phyloP scores from a whole-genome alignment of 2,888 invertebrate genomes.

The Meteorus cinctellus region DNA sequence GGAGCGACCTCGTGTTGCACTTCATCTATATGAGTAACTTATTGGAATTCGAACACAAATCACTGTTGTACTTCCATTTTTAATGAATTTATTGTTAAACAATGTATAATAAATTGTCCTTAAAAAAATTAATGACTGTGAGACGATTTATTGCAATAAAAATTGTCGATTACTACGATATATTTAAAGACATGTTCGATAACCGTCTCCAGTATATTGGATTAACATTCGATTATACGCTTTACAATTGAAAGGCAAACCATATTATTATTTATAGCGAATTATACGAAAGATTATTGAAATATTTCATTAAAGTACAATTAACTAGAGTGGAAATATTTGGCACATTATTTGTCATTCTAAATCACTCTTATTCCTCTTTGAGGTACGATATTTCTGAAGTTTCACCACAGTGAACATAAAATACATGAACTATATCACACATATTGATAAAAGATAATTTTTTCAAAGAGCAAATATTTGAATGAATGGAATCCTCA shows the following conservation, averaged over 20 bases:
- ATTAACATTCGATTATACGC: conserved; percentile 15
- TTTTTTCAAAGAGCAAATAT: no score
- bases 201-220: not conserved
- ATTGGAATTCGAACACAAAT: not conserved
- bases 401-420: not conserved
- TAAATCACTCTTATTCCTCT: conserved; percentile 8
- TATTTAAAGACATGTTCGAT: not conserved
- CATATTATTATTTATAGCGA: not conserved
- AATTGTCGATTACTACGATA: conserved; percentile 1
- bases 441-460: no score
- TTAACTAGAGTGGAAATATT: conserved; percentile 21
- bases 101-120: conserved; percentile 36
- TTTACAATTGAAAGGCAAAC: not conserved
- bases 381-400: not conserved
- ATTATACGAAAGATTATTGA: conserved; percentile 17
- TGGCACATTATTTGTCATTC: conserved; percentile 39
- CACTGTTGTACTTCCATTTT: conserved; percentile 11
- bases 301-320: conserved; percentile 18
- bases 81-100: conserved; percentile 33
- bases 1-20: no score
- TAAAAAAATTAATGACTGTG: conserved; percentile 35
- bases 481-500: no score
- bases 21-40: no score
- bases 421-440: no score
- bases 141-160: conserved; percentile 24